These are phyloP conservation scores for Heliconius ethilla DNA, from an alignment of 2,888 invertebrate genomes.

Conservation along the genomic window DNA sequence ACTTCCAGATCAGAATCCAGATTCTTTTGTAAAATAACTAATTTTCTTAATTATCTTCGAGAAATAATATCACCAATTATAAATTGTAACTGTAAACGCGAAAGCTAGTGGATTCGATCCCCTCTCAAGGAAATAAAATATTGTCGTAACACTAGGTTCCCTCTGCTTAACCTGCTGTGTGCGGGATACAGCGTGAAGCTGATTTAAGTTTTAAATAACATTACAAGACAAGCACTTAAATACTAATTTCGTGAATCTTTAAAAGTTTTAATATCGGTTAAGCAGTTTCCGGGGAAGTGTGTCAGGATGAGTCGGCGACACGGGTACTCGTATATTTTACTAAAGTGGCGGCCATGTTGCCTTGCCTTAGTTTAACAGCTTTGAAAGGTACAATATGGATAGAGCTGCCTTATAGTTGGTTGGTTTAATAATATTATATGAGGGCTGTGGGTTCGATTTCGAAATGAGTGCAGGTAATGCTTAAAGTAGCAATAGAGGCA, in stretches of 20 bases:
- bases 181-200: too few species aligned
- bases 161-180: too few species aligned
- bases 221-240: background rate
- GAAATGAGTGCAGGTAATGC: too few species aligned
- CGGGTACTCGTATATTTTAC: conserved; percentile 34
- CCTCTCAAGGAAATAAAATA: too few species aligned
- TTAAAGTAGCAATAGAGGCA: too few species aligned
- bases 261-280: conserved; percentile 43
- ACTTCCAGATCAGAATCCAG: too few species aligned
- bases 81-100: too few species aligned
- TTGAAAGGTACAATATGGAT: conserved; percentile 28
- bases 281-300: conserved; percentile 37
- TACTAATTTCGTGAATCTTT: conserved; percentile 39
- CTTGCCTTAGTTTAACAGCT: conserved; percentile 40
- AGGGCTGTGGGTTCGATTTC: too few species aligned
- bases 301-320: conserved; percentile 37
- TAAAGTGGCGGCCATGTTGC: conserved; percentile 40
- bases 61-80: background rate
- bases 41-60: background rate
- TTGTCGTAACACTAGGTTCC: too few species aligned
- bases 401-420: conserved; percentile 1
- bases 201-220: background rate
- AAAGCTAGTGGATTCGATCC: too few species aligned
- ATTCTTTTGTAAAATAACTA: background rate
- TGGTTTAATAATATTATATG: background rate